Conservation (phyloP, 2,113 vertebrate species). For the Lagopus leucura region DNA sequence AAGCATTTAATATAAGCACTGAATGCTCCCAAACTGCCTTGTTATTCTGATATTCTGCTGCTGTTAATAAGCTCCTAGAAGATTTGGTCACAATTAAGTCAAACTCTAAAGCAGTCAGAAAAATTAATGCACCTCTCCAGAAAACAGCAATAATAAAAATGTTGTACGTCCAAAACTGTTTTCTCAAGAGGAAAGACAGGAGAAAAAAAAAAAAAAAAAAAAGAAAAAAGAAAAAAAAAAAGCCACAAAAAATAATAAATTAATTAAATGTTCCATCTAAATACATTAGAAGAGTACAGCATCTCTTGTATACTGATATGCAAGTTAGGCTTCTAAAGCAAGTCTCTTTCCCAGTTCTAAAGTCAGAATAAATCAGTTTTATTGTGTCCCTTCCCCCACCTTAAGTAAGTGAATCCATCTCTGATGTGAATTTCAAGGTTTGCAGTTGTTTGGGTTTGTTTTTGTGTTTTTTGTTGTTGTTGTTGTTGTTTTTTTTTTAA, state of each 20-base stretch:
- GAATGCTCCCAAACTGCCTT: neutral
- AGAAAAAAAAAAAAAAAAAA: neutral
- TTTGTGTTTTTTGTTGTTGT: neutral
- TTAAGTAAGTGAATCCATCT: neutral
- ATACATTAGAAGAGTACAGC: neutral
- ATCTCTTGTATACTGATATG: neutral
- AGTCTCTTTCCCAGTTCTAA: neutral
- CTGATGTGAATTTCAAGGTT: neutral
- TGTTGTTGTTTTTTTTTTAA: neutral
- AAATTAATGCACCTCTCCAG: neutral
- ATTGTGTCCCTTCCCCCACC: neutral
- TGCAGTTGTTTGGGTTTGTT: neutral
- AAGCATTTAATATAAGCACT: neutral
- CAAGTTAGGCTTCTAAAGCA: fast-evolving
- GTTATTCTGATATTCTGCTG: neutral
- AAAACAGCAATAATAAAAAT: neutral
- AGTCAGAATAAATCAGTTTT: neutral
- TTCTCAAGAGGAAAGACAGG: neutral
- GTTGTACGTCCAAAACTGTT: neutral
- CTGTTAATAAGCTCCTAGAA: neutral
- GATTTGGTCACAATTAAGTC: neutral
- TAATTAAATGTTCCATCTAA: neutral
- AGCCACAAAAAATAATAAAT: neutral
- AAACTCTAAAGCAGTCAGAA: neutral
- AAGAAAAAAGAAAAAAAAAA: no score